phyloP scores from a whole-genome alignment of 2,888 invertebrate genomes.

The Dilophus febrilis region DNA sequence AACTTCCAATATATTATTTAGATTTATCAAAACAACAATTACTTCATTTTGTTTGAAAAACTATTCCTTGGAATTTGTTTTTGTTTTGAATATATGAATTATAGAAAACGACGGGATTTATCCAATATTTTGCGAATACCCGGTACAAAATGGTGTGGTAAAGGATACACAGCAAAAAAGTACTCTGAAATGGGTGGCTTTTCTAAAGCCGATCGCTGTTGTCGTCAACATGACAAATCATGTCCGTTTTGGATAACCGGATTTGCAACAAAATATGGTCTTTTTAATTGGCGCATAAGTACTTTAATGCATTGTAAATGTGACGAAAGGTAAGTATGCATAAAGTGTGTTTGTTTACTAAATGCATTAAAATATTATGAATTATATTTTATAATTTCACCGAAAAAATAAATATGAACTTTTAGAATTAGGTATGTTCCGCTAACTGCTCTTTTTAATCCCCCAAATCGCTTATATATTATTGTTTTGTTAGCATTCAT shows the following conservation, averaged over 20 bases:
- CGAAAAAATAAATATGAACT: too few relatives aligned
- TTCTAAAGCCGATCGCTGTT: constrained; percentile 63
- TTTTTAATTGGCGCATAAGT: constrained; percentile 72
- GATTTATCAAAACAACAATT: too few relatives aligned
- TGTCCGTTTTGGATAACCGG: constrained; percentile 70
- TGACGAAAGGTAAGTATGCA: constrained; percentile 72
- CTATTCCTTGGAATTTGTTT: too few relatives aligned
- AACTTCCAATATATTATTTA: too few relatives aligned
- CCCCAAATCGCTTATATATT: too few relatives aligned
- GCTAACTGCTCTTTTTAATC: too few relatives aligned
- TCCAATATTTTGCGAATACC: constrained; percentile 55
- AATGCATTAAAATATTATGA: neutral
- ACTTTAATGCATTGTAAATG: constrained; percentile 80
- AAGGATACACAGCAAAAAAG: constrained; percentile 57
- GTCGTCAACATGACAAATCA: constrained; percentile 57
- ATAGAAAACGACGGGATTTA: constrained; percentile 33
- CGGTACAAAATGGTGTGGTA: constrained; percentile 84
- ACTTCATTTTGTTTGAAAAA: too few relatives aligned
- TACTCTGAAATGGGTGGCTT: constrained; percentile 66
- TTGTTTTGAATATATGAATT: too few relatives aligned
- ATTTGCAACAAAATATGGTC: constrained; percentile 59
- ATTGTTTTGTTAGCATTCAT: too few relatives aligned
- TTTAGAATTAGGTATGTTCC: too few relatives aligned
- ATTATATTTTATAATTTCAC: neutral
- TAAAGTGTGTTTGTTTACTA: too few relatives aligned